Percentiles rank a stretch among this genome's conserved stretches.
Evolutionary conservation across 2,888 invertebrate species (phyloP).

Genomic region (Ochropacha duplaris): DNA sequence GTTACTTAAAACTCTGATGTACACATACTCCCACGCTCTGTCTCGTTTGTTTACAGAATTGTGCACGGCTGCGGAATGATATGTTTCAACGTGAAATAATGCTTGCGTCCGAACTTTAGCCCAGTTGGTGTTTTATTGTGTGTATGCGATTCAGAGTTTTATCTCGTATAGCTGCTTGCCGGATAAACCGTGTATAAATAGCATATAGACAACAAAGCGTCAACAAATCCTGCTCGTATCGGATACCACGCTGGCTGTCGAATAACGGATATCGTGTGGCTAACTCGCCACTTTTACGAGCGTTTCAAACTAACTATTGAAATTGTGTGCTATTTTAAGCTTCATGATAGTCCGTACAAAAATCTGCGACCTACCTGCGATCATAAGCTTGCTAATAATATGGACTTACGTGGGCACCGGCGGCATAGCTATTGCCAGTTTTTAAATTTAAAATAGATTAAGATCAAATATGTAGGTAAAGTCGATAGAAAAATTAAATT

Average conservation of each 20-base stretch:
- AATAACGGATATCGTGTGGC: slow-evolving; percentile 35
- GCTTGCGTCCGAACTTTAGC: slow-evolving; percentile 58
- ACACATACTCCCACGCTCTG: slow-evolving; percentile 61
- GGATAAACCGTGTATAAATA: slow-evolving; percentile 73
- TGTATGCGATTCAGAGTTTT: slow-evolving; percentile 63
- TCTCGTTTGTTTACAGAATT: slow-evolving; percentile 73
- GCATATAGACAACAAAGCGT: slow-evolving; percentile 70
- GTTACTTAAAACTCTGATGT: slow-evolving; percentile 60
- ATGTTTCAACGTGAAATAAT: slow-evolving; percentile 71
- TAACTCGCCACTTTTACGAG: slow-evolving; percentile 30
- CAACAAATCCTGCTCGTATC: slow-evolving; percentile 47
- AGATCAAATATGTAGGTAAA: no score
- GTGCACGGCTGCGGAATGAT: slow-evolving; percentile 65
- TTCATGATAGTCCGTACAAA: slow-evolving; percentile 9
- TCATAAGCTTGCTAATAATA: not conserved
- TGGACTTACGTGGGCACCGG: not conserved
- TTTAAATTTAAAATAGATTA: not conserved
- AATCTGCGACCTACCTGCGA: not conserved
- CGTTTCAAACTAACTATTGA: slow-evolving; percentile 34
- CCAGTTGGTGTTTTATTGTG: slow-evolving; percentile 70
- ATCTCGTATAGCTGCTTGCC: slow-evolving; percentile 77
- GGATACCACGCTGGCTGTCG: slow-evolving; percentile 36
- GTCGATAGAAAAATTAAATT: no score
- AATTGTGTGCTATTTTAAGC: slow-evolving; percentile 36
- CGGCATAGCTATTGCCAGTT: not conserved